phyloP scores from a whole-genome alignment of 2,797 vertebrate species.

The Betta splendens region DNA sequence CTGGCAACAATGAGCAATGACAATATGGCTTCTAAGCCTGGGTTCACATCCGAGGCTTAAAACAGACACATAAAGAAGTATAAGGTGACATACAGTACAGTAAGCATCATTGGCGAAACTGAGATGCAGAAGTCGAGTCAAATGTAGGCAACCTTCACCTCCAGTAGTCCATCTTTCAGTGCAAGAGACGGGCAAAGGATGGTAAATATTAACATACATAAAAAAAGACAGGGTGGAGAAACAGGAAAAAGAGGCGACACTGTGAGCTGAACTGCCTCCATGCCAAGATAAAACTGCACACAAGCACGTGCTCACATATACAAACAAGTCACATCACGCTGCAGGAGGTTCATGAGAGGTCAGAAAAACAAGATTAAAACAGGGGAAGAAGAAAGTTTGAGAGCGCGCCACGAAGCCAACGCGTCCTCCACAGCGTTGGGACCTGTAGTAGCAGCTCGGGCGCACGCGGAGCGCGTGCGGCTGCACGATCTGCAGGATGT shows the following conservation, averaged over 20 bases:
- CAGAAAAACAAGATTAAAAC: slow-evolving; percentile 54
- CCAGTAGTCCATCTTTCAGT: too few species aligned
- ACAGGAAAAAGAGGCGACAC: slow-evolving; percentile 22
- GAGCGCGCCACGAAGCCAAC: slow-evolving; percentile 10
- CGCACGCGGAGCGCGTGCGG: background rate
- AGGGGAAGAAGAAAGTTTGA: slow-evolving; percentile 18
- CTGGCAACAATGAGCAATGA: slow-evolving; percentile 27
- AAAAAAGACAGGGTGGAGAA: too few species aligned
- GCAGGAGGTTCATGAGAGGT: slow-evolving; percentile 57
- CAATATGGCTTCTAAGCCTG: slow-evolving; percentile 14
- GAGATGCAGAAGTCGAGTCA: too few species aligned
- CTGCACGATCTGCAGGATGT: slow-evolving; percentile 26
- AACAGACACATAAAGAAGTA: slow-evolving; percentile 32
- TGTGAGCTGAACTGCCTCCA: slow-evolving; percentile 53
- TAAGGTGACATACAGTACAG: background rate
- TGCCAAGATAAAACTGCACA: slow-evolving; percentile 51
- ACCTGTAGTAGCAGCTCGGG: background rate
- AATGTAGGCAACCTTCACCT: too few species aligned
- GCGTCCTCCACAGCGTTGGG: background rate
- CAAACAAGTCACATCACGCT: slow-evolving; percentile 45
- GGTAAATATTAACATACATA: too few species aligned
- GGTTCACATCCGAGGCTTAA: slow-evolving; percentile 31
- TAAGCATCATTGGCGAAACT: background rate
- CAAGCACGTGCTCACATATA: slow-evolving; percentile 39
- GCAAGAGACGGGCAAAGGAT: too few species aligned